phyloP scores from a whole-genome alignment of 2,797 vertebrate species.

The Spinibarbus caldwelli region DNA sequence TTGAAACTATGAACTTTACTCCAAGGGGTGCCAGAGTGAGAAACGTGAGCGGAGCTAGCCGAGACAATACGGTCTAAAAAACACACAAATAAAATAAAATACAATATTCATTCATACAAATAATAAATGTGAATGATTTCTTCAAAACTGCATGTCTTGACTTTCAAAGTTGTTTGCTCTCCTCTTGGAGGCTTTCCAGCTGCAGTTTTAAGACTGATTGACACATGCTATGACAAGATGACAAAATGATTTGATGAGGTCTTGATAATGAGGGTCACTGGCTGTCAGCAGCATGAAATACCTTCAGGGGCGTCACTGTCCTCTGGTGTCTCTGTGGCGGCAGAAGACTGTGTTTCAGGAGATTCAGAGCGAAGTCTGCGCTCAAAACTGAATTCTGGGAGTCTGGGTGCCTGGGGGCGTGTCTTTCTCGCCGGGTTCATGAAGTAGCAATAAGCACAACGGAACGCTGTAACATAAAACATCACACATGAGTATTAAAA shows the following conservation, averaged over 20 bases:
- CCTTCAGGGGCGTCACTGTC: constrained; percentile 76
- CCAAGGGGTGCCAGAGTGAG: constrained; percentile 72
- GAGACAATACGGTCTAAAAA: constrained; percentile 55
- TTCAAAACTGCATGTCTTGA: not conserved
- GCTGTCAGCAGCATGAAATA: constrained; percentile 52
- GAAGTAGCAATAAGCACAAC: constrained; percentile 97
- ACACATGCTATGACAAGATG: constrained; percentile 10
- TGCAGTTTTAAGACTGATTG: constrained; percentile 8
- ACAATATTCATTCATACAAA: constrained; percentile 22
- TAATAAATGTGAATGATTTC: constrained; percentile 13
- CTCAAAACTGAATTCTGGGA: constrained; percentile 92
- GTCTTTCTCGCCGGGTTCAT: constrained; percentile 96
- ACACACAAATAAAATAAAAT: constrained; percentile 41
- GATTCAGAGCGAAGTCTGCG: constrained; percentile 76
- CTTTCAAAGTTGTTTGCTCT: not conserved
- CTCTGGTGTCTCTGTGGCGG: constrained; percentile 73
- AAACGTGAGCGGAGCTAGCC: constrained; percentile 64
- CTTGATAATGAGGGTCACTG: not conserved
- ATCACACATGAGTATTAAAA: not conserved
- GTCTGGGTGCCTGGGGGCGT: constrained; percentile 90
- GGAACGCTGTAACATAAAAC: constrained; percentile 81
- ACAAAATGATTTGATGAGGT: not conserved
- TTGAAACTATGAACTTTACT: constrained; percentile 76
- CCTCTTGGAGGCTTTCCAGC: not conserved
- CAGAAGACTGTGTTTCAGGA: constrained; percentile 63